Percentiles rank a stretch among this genome's conserved stretches.
phyloP scores from a whole-genome alignment of 37 sponge, comb jelly and placozoan genomes.

The Ianthella basta region DNA sequence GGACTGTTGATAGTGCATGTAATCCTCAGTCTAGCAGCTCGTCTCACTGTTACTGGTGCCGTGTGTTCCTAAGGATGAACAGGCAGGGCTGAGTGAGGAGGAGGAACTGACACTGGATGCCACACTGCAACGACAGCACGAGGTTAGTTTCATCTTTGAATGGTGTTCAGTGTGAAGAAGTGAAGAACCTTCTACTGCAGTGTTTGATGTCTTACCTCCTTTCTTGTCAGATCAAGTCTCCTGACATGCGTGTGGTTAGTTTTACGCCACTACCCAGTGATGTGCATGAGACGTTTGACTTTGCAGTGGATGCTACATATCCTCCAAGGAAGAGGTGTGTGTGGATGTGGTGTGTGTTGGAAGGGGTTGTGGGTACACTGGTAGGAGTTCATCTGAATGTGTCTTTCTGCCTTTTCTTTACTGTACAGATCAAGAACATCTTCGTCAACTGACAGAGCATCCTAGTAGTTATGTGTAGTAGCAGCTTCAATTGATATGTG shows the following conservation, averaged over 20 bases:
- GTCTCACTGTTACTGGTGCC: neutral
- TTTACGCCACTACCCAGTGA: slow-evolving; percentile 25
- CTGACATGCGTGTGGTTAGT: neutral
- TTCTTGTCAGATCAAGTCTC: neutral
- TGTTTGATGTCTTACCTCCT: neutral
- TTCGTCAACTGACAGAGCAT: neutral
- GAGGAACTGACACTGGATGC: neutral
- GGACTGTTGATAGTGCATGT: too few species aligned
- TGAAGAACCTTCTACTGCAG: too few species aligned
- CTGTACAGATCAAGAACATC: neutral
- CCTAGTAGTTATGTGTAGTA: neutral
- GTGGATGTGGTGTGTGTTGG: slow-evolving; percentile 16
- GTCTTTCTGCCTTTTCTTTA: neutral
- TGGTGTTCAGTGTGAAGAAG: too few species aligned
- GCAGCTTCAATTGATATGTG: neutral
- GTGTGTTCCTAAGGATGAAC: slow-evolving; percentile 1
- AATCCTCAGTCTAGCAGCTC: too few species aligned
- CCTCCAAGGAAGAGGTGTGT: slow-evolving; percentile 53
- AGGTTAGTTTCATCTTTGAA: neutral
- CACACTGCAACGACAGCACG: neutral
- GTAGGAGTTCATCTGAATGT: slow-evolving; percentile 42
- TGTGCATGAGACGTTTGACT: neutral
- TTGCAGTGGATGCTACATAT: neutral
- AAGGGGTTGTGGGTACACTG: slow-evolving; percentile 9
- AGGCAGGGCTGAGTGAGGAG: neutral